Evolutionary conservation across 2,113 vertebrate species (phyloP).

Genomic region (Psammodynastes pulverulentus): DNA sequence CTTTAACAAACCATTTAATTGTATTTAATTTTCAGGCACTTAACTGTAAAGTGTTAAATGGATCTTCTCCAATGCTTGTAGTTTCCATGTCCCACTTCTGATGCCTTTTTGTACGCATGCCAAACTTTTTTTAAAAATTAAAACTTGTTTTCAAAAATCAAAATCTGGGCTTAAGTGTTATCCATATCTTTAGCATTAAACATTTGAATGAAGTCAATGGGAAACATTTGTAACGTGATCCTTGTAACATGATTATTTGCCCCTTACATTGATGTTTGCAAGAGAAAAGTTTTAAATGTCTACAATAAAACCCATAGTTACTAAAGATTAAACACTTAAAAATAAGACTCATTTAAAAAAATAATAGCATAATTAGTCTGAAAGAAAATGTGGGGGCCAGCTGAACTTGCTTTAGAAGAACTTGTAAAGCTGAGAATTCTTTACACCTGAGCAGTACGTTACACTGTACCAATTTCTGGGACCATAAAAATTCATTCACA

Average conservation of each 20-base stretch:
- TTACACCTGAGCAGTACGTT: background rate
- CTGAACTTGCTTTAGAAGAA: background rate
- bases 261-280: background rate
- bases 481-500: background rate
- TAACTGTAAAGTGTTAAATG: conserved; percentile 49
- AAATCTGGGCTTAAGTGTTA: conserved; percentile 37
- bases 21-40: conserved; percentile 24
- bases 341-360: background rate
- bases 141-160: conserved; percentile 50
- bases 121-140: conserved; percentile 52
- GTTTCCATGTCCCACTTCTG: conserved; percentile 45
- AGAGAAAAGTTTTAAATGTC: background rate
- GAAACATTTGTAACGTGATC: background rate
- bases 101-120: conserved; percentile 49
- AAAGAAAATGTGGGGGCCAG: background rate
- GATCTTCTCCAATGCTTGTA: conserved; percentile 39
- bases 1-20: conserved; percentile 15
- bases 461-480: background rate
- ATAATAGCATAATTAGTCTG: background rate
- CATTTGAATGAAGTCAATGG: background rate
- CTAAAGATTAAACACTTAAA: background rate
- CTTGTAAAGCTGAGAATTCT: background rate
- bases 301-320: background rate
- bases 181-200: background rate
- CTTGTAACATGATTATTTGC: background rate